phyloP scores from a whole-genome alignment of 2,888 invertebrate genomes.

The Nemoura dubitans region DNA sequence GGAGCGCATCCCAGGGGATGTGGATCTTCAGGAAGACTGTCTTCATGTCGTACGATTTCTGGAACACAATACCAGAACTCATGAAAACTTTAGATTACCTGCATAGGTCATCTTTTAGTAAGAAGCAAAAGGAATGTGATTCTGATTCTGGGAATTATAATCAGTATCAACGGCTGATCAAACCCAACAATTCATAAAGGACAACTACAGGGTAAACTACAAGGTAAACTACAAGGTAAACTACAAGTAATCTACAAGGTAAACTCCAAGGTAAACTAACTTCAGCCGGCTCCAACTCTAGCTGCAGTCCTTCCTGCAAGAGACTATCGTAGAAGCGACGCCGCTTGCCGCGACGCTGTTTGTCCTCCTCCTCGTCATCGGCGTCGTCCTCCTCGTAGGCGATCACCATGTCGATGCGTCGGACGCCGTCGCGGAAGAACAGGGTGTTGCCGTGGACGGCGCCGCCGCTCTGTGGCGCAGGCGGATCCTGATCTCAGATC shows the following conservation, averaged over 20 bases:
- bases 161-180: too few relatives aligned
- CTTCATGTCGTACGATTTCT: slow-evolving; percentile 79
- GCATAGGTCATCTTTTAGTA: too few relatives aligned
- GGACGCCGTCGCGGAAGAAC: slow-evolving; percentile 78
- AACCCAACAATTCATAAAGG: too few relatives aligned
- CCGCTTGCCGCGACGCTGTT: slow-evolving; percentile 74
- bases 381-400: slow-evolving; percentile 79
- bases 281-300: slow-evolving; percentile 85
- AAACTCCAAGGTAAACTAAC: too few relatives aligned
- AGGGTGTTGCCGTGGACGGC: slow-evolving; percentile 65
- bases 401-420: slow-evolving; percentile 88
- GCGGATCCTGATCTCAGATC: neutral
- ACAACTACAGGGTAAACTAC: too few relatives aligned
- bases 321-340: slow-evolving; percentile 81
- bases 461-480: neutral
- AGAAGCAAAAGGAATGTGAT: too few relatives aligned
- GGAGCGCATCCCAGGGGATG: slow-evolving; percentile 88
- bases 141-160: too few relatives aligned
- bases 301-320: slow-evolving; percentile 81
- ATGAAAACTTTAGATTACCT: too few relatives aligned
- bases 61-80: slow-evolving; percentile 51
- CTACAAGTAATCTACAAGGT: too few relatives aligned
- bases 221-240: too few relatives aligned
- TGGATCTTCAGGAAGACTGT: slow-evolving; percentile 91
- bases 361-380: slow-evolving; percentile 74